These are phyloP conservation scores for Rhineura floridana DNA, from an alignment of 2,113 vertebrate genomes.

Conservation along the genomic window DNA sequence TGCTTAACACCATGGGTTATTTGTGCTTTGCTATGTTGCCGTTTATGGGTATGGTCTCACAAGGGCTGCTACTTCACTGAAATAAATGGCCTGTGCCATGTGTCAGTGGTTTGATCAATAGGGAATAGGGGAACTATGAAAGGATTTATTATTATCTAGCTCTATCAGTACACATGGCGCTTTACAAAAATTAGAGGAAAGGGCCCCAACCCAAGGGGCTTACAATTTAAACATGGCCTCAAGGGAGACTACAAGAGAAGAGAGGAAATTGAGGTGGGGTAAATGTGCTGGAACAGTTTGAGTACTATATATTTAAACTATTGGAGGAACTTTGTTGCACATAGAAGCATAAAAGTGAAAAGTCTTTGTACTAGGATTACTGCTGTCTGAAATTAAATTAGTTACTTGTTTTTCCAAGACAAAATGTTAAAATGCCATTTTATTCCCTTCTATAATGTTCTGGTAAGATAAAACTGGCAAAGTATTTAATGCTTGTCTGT, in stretches of 20 bases:
- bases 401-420: neutral
- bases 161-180: neutral
- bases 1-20: neutral
- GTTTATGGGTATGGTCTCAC: neutral
- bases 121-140: neutral
- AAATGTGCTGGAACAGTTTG: neutral
- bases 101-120: neutral
- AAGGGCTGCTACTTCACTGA: neutral
- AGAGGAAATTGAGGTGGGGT: neutral
- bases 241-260: too few species aligned
- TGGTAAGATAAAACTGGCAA: constrained; percentile 16
- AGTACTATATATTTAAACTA: neutral
- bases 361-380: neutral
- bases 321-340: neutral
- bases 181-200: neutral
- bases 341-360: neutral
- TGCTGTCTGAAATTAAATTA: neutral
- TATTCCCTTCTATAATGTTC: neutral
- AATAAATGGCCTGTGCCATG: neutral
- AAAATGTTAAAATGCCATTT: constrained; percentile 2
- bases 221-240: neutral
- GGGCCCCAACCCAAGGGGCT: neutral
- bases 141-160: neutral
- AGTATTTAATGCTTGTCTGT: constrained; percentile 34
- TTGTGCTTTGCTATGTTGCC: neutral